These are phyloP conservation scores for Limnephilus rhombicus DNA, from an alignment of 2,888 invertebrate species.

Conservation along the genomic window DNA sequence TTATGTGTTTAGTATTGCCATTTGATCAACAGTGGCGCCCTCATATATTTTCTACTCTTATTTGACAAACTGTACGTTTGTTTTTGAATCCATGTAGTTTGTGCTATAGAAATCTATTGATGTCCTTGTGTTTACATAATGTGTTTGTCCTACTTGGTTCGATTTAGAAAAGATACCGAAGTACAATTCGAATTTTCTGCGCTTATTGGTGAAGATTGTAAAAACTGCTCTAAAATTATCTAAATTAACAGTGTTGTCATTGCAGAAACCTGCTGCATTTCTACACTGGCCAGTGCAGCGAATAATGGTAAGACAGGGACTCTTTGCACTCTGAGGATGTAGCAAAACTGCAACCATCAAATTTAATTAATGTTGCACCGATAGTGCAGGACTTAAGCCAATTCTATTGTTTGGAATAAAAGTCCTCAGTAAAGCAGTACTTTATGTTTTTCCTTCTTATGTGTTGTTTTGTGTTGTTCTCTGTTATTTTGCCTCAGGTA, in stretches of 20 bases:
- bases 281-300: conserved; percentile 34
- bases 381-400: background rate
- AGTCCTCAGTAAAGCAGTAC: background rate
- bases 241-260: conserved; percentile 42
- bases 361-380: background rate
- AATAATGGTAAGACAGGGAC: conserved; percentile 47
- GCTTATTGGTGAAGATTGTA: background rate
- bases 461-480: background rate
- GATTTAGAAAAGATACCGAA: background rate
- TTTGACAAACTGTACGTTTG: too few relatives aligned
- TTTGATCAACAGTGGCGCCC: too few relatives aligned
- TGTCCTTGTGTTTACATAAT: background rate
- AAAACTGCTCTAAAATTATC: background rate
- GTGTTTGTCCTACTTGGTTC: background rate
- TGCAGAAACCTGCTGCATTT: conserved; percentile 58
- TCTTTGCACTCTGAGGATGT: background rate
- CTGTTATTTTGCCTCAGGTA: background rate
- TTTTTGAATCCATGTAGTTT: background rate
- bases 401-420: background rate
- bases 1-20: too few relatives aligned
- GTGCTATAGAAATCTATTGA: background rate
- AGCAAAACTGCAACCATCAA: conserved; percentile 8
- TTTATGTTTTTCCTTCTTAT: background rate
- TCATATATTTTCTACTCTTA: too few relatives aligned
- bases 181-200: background rate